A percentile compares a stretch with the other conserved stretches of the same genome.
phyloP scores from a whole-genome alignment of 2,797 vertebrate species.

The Malurus splendens region DNA sequence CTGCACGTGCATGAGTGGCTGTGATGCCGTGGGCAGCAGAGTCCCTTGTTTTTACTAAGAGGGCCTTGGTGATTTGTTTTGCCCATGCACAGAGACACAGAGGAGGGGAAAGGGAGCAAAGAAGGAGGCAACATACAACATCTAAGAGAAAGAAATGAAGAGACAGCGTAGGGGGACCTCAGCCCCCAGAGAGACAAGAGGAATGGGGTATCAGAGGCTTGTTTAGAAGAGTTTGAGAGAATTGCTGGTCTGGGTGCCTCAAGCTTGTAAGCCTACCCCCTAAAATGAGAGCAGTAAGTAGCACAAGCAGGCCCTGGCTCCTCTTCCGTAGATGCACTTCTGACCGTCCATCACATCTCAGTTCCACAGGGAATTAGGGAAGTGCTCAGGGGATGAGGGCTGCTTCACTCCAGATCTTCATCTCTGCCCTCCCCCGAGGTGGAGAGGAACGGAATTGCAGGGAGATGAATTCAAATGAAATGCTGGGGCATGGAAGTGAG shows the following conservation, averaged over 20 bases:
- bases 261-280: constrained; percentile 11
- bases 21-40: not conserved
- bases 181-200: not conserved
- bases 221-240: constrained; percentile 22
- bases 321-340: constrained; percentile 47
- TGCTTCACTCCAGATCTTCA: constrained; percentile 68
- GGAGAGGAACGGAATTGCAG: constrained; percentile 30
- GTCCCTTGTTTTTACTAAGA: constrained; percentile 20
- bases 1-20: constrained; percentile 3
- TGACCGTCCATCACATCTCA: constrained; percentile 41
- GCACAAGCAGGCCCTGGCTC: constrained; percentile 38
- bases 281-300: constrained; percentile 8
- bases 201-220: not conserved
- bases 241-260: constrained; percentile 19
- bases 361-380: constrained; percentile 52
- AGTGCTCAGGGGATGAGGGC: constrained; percentile 40
- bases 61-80: not conserved
- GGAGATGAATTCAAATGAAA: constrained; percentile 64
- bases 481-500: constrained; percentile 53
- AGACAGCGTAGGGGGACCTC: not conserved
- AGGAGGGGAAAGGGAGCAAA: not conserved
- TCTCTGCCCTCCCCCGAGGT: constrained; percentile 51
- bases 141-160: constrained; percentile 11
- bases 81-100: constrained; percentile 40
- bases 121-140: constrained; percentile 23